Evolutionary conservation across 2,797 vertebrate genomes (phyloP).

Genomic region (Sebastes itinus): DNA sequence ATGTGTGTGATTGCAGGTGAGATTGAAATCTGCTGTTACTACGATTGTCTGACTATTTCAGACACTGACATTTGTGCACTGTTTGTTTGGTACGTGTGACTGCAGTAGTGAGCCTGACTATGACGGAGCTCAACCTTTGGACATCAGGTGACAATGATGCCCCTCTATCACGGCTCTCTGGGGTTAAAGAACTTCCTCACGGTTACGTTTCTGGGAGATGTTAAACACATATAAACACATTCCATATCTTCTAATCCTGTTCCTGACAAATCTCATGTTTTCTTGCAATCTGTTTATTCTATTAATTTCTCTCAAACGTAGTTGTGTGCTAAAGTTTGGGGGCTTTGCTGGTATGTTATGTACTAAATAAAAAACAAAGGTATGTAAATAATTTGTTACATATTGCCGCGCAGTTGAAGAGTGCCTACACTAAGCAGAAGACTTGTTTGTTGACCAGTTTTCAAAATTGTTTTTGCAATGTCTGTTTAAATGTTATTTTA

Average conservation of each 20-base stretch:
- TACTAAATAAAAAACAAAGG: not conserved
- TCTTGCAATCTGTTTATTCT: constrained; percentile 7
- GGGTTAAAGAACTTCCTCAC: not conserved
- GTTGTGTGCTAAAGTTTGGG: not conserved
- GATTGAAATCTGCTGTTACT: not conserved
- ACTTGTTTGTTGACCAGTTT: constrained; percentile 1
- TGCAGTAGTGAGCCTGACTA: not conserved
- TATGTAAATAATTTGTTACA: constrained; percentile 26
- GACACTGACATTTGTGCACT: not conserved
- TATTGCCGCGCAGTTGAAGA: not conserved
- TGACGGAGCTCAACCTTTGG: not conserved
- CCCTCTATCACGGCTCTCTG: not conserved
- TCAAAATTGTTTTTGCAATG: not conserved
- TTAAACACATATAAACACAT: constrained; percentile 40
- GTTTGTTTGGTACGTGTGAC: constrained; percentile 1
- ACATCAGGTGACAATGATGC: not conserved
- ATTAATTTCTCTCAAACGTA: constrained; percentile 25
- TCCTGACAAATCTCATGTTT: not conserved
- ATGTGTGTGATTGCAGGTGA: not conserved
- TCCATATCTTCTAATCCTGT: constrained; percentile 9
- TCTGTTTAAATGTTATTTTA: constrained; percentile 51
- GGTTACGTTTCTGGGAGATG: not conserved
- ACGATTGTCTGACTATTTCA: not conserved
- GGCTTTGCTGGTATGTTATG: not conserved
- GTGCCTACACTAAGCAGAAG: not conserved